Percentiles rank a stretch among this genome's conserved stretches.
phyloP scores from a whole-genome alignment of 2,888 invertebrate genomes.

The Megamerina dolium region DNA sequence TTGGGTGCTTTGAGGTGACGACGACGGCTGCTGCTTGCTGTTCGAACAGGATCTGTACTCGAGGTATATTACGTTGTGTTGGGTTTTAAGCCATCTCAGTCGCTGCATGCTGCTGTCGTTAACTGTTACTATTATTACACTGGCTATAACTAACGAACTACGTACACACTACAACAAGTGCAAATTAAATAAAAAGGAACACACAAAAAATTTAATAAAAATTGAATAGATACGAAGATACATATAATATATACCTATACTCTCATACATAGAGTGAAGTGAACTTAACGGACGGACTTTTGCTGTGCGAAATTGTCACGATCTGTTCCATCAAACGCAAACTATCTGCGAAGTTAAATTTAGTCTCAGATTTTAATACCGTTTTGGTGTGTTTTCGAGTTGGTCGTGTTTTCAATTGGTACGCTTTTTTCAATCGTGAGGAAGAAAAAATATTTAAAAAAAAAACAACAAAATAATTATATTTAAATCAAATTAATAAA shows the following conservation, averaged over 20 bases:
- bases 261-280: slow-evolving; percentile 29
- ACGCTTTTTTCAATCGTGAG: no score
- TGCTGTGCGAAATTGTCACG: no score
- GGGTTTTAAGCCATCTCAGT: slow-evolving; percentile 39
- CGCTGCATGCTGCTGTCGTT: slow-evolving; percentile 20
- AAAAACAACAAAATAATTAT: no score
- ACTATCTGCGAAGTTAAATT: slow-evolving; percentile 44
- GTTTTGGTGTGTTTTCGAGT: slow-evolving; percentile 47
- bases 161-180: slow-evolving; percentile 10
- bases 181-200: no score
- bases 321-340: slow-evolving; percentile 27
- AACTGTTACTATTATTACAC: neutral
- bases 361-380: slow-evolving; percentile 43
- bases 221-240: no score
- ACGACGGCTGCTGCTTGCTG: neutral
- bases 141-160: neutral
- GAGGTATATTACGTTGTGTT: slow-evolving; percentile 41
- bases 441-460: no score
- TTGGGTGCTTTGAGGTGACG: no score
- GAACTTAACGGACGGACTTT: slow-evolving; percentile 30
- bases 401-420: slow-evolving; percentile 36
- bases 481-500: no score
- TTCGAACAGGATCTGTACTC: slow-evolving; percentile 44
- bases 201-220: no score
- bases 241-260: no score